phyloP scores from a whole-genome alignment of 2,888 invertebrate species.

The Apamea anceps region DNA sequence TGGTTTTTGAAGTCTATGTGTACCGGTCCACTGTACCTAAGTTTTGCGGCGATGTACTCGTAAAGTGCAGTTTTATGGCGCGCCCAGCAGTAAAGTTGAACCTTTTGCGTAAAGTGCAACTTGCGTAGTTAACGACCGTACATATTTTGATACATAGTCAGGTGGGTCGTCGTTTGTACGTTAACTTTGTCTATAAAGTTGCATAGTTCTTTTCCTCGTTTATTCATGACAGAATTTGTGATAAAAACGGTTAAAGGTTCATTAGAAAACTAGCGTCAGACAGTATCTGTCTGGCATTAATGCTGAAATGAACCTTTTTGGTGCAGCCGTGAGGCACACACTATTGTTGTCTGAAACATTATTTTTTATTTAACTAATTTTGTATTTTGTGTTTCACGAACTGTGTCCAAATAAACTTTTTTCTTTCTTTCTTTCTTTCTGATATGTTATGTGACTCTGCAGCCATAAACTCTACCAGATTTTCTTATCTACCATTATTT shows the following conservation, averaged over 20 bases:
- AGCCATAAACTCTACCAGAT: neutral
- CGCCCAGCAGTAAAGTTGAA: constrained; percentile 69
- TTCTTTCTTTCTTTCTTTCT: too few species aligned
- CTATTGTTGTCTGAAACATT: too few species aligned
- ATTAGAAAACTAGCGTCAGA: too few species aligned
- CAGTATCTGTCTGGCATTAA: too few species aligned
- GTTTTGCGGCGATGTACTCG: constrained; percentile 68
- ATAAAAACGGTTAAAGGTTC: too few species aligned
- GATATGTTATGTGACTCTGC: constrained; percentile 10
- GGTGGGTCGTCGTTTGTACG: constrained; percentile 41
- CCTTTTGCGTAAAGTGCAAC: constrained; percentile 70
- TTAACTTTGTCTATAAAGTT: constrained; percentile 59
- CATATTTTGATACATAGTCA: constrained; percentile 51
- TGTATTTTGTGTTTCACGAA: too few species aligned
- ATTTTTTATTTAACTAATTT: too few species aligned
- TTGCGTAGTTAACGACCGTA: constrained; percentile 60
- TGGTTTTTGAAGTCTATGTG: neutral
- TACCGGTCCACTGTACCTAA: constrained; percentile 48
- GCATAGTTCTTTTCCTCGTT: constrained; percentile 20
- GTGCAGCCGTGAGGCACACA: too few species aligned
- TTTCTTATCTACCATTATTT: neutral
- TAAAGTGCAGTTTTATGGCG: constrained; percentile 78
- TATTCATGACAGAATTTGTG: constrained; percentile 13
- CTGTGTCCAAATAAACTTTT: too few species aligned
- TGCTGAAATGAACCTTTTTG: too few species aligned